These are phyloP conservation scores for Alectoris magna DNA, from an alignment of 2,797 vertebrate species.

Conservation along the genomic window DNA sequence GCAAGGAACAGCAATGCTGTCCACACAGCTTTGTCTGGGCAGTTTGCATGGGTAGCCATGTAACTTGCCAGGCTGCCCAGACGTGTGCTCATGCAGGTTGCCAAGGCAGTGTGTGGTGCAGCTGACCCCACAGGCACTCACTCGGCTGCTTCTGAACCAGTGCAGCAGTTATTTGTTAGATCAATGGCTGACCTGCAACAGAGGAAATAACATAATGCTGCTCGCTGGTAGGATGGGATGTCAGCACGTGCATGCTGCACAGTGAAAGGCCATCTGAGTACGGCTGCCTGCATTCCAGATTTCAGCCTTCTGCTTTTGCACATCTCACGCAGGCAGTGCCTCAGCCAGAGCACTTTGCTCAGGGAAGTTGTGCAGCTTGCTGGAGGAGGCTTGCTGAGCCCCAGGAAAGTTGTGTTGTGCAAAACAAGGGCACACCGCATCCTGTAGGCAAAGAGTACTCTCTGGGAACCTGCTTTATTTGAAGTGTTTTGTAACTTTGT, in stretches of 20 bases:
- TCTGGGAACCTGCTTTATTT: fast-evolving
- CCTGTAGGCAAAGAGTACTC: not conserved
- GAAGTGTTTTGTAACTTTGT: fast-evolving
- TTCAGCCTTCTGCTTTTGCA: not conserved
- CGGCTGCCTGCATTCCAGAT: fast-evolving
- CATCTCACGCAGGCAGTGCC: fast-evolving
- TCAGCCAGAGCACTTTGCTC: not conserved
- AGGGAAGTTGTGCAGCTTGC: not conserved
- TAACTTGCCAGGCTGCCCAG: not conserved
- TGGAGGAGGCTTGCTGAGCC: not conserved
- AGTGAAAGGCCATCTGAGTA: not conserved
- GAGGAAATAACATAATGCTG: fast-evolving
- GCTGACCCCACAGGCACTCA: not conserved
- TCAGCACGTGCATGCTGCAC: not conserved
- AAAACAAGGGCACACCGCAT: not conserved
- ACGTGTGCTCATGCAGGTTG: fast-evolving
- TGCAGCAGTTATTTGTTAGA: not conserved
- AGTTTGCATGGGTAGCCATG: not conserved
- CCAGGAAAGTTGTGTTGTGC: fast-evolving
- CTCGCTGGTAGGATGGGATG: fast-evolving
- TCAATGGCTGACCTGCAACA: not conserved
- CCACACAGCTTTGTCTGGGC: fast-evolving
- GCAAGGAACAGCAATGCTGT: fast-evolving
- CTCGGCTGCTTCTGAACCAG: not conserved
- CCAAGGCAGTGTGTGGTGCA: not conserved